Evolutionary conservation across 2,113 vertebrate genomes (phyloP).

Genomic region (Periophthalmus modestus): DNA sequence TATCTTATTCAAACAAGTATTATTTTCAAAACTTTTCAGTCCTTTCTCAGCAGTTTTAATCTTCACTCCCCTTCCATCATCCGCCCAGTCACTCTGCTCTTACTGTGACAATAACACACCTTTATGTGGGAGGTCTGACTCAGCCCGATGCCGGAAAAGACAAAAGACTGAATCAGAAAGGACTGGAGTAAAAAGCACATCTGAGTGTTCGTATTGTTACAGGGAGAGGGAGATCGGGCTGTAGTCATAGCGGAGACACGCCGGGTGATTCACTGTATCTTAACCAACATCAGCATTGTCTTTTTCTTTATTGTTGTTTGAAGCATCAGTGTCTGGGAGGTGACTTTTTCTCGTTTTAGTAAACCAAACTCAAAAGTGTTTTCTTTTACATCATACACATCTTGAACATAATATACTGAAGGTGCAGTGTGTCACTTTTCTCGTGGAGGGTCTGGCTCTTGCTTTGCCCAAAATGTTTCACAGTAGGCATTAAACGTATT

Average conservation of each 20-base stretch:
- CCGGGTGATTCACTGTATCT: conserved; percentile 13
- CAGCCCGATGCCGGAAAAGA: conserved; percentile 43
- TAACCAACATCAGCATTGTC: conserved; percentile 4
- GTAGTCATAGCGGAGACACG: conserved; percentile 16
- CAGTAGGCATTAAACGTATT: no score
- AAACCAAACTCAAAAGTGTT: not conserved
- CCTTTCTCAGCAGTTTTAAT: conserved; percentile 50
- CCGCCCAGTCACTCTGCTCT: conserved; percentile 48
- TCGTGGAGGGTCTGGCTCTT: no score
- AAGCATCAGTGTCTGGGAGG: not conserved
- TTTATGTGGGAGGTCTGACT: conserved; percentile 65
- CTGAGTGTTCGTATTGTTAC: conserved; percentile 37
- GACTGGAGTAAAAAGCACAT: conserved; percentile 14
- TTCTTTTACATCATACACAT: no score
- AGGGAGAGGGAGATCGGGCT: conserved; percentile 28
- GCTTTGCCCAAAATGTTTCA: no score
- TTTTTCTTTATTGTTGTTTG: not conserved
- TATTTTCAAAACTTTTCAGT: conserved; percentile 23
- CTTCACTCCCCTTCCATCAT: conserved; percentile 52
- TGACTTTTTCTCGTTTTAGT: not conserved
- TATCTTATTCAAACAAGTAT: no score
- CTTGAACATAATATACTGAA: no score
- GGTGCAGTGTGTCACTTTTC: no score
- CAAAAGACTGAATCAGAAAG: conserved; percentile 41
- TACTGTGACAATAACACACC: conserved; percentile 64